A percentile compares a stretch with the other conserved stretches of the same genome.
Conservation (phyloP, 1,140 invertebrate genomes). For the Drosophila kepulauana region DNA sequence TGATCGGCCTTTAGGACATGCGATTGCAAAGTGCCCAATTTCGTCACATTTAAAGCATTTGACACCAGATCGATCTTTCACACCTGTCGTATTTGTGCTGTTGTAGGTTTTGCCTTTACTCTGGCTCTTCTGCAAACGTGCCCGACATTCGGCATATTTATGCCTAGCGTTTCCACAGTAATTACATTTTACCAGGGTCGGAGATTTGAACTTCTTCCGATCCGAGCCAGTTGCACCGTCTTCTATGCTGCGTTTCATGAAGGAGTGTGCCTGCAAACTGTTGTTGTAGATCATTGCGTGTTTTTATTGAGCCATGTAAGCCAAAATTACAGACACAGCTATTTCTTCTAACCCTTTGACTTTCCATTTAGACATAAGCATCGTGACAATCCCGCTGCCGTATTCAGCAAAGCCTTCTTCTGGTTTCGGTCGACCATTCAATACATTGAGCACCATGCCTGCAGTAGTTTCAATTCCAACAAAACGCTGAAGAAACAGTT, state of each 20-base stretch:
- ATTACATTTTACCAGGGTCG: conserved; percentile 25
- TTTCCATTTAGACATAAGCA: conserved; percentile 25
- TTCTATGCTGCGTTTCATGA: conserved; percentile 36
- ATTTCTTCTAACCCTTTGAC: conserved; percentile 19
- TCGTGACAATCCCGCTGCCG: conserved; percentile 35
- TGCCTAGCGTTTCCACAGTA: conserved; percentile 17
- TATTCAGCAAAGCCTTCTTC: conserved; percentile 32
- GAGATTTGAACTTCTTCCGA: conserved; percentile 9
- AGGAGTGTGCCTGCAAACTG: conserved; percentile 36
- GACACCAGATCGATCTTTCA: too few species aligned
- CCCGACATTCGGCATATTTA: too few species aligned
- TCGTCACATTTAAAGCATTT: too few species aligned
- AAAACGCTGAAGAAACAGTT: conserved; percentile 36
- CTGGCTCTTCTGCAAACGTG: too few species aligned
- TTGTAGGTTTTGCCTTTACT: too few species aligned
- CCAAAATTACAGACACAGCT: conserved; percentile 25
- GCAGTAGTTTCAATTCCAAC: conserved; percentile 36
- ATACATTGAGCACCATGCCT: conserved; percentile 19
- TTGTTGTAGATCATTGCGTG: conserved; percentile 30
- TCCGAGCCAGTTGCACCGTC: conserved; percentile 8
- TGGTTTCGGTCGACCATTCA: conserved; percentile 35
- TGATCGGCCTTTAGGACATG: conserved; percentile 18
- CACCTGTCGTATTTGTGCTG: too few species aligned
- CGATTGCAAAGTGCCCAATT: neutral
- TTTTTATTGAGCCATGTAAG: conserved; percentile 43